Conservation (phyloP, 2,797 vertebrate species). For the Kryptopterus vitreolus region DNA sequence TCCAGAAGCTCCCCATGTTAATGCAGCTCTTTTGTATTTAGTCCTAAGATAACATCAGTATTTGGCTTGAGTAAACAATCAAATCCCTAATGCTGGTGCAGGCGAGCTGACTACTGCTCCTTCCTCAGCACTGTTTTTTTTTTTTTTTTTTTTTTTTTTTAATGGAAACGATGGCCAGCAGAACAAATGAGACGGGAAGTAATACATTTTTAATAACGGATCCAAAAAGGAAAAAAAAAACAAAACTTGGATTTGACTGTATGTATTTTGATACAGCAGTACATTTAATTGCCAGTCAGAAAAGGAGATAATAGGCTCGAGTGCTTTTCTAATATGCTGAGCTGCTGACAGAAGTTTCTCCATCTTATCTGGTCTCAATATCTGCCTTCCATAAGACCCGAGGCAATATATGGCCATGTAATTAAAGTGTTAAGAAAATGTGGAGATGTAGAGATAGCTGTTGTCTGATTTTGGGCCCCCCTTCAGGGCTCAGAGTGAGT, state of each 20-base stretch:
- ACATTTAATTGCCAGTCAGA: conserved; percentile 73
- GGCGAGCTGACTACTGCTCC: conserved; percentile 47
- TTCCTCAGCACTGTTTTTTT: conserved; percentile 42
- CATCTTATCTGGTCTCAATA: conserved; percentile 82
- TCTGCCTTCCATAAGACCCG: conserved; percentile 74
- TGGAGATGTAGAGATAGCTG: conserved; percentile 77
- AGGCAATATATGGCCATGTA: conserved; percentile 77
- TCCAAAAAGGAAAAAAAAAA: conserved; percentile 48
- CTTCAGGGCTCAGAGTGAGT: conserved; percentile 74
- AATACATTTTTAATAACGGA: conserved; percentile 66
- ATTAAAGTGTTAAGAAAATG: conserved; percentile 80
- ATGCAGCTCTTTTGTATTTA: conserved; percentile 23
- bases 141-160: conserved; percentile 60
- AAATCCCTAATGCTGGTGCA: conserved; percentile 49
- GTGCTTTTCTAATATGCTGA: conserved; percentile 73
- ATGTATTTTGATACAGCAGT: conserved; percentile 73
- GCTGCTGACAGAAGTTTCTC: conserved; percentile 81
- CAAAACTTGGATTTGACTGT: conserved; percentile 60
- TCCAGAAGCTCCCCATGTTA: conserved; percentile 35
- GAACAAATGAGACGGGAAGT: conserved; percentile 64
- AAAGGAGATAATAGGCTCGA: conserved; percentile 72
- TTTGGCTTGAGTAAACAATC: conserved; percentile 37
- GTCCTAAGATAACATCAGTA: conserved; percentile 43
- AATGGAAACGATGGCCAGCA: conserved; percentile 62
- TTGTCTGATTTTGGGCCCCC: conserved; percentile 65